Evolutionary conservation across 2,797 vertebrate genomes (phyloP), one percentile per base, ranked within the genome.

Genomic region (Pangasius larnaudii): DNA sequence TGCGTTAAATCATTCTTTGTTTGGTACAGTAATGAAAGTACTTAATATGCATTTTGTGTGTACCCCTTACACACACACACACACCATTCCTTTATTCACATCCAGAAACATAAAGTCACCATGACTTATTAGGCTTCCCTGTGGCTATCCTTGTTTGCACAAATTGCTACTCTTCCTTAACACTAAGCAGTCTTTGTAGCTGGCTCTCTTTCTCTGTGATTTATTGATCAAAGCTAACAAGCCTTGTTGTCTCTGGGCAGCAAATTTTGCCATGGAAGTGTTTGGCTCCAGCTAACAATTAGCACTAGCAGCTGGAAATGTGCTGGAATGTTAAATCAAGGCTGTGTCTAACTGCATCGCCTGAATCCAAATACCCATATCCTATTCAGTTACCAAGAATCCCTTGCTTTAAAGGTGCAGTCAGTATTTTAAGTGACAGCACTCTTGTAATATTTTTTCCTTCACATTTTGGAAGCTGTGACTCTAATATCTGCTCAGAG

Each of bases 171-270:
- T 24, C 33, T 58, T 81, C 13, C 36, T 42, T 56, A 72, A 88
- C 59, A 58, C 46, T 42, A 78, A 77, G 87, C 8, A 27, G 49
- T 39, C 49, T 56, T 46, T 79, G 61, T 59, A 58, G n/a, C 72
- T 71, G 51, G 49, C 49, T 42, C 9, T 36, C 5, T 59, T 78
- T 18, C 74, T 27, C 87, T 71, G 49, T 78, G 51, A 78, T 78
- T 78, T 85, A 88, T 46, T 85, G 82, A 88, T 78, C 74, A 71
- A 56, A 59, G 75, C 71, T 75, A 74, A 84, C 63, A 72, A 72
- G 51, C 8, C 24, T 59, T n/a, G 81, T 63, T 51, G 77, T 51
- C 42, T 49, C 77, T 49, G 67, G 27, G 51, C 27, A 72, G 71
- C 80, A 83, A 59, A 59, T 1, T 72, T 59, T 14, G 39, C 42